Evolutionary conservation across 64 coral and sea anemone species (phyloP).

Genomic region (Pocillopora damicornis): DNA sequence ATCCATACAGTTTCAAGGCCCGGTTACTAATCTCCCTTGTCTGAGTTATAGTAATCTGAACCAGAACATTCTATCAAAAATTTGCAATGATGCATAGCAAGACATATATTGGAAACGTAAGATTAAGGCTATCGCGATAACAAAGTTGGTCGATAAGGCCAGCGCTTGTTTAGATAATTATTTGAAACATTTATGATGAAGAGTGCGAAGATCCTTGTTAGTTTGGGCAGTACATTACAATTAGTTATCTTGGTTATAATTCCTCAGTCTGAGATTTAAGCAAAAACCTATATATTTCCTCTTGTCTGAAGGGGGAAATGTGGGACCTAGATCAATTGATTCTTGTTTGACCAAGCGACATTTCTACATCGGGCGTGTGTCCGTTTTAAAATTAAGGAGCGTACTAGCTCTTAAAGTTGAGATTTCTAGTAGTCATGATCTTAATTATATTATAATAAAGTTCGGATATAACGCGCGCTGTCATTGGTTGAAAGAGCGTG

Average conservation of each 20-base stretch:
- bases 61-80: neutral
- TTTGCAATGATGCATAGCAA: neutral
- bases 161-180: slow-evolving; percentile 1
- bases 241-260: slow-evolving; percentile 18
- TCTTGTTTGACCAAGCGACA: slow-evolving; percentile 21
- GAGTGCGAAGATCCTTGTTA: neutral
- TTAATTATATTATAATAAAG: too few relatives aligned
- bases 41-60: neutral
- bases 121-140: slow-evolving; percentile 9
- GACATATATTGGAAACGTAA: neutral
- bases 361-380: neutral
- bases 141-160: neutral
- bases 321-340: slow-evolving; percentile 16
- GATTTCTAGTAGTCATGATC: neutral
- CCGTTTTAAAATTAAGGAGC: neutral
- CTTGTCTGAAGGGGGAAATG: slow-evolving; percentile 30
- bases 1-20: neutral
- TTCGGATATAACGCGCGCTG: too few relatives aligned
- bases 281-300: slow-evolving; percentile 10
- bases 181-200: slow-evolving; percentile 14
- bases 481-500: too few relatives aligned
- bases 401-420: neutral
- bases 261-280: slow-evolving; percentile 24
- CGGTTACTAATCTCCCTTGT: neutral
- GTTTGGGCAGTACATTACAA: neutral